Evolutionary conservation across 2,797 vertebrate genomes (phyloP).

Genomic region (Clarias fuscus): DNA sequence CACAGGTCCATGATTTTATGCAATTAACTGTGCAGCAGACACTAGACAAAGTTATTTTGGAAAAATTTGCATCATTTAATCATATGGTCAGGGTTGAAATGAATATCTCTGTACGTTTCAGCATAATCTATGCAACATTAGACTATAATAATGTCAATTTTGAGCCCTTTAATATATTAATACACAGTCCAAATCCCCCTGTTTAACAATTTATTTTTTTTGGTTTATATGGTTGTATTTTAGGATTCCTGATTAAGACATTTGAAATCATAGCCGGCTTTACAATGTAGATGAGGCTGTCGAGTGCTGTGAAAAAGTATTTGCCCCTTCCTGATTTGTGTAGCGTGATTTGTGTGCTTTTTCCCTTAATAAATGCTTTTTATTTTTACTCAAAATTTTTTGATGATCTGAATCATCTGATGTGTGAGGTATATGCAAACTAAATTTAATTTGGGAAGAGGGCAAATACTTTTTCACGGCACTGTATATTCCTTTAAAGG

Average conservation of each 20-base stretch:
- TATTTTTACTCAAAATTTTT: too few species aligned
- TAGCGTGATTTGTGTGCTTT: too few species aligned
- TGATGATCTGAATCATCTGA: too few species aligned
- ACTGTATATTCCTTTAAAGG: background rate
- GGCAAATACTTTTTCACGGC: too few species aligned
- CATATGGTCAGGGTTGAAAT: background rate
- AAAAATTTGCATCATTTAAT: background rate
- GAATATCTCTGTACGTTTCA: background rate
- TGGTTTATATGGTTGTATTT: background rate
- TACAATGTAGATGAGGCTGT: background rate
- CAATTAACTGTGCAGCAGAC: too few species aligned
- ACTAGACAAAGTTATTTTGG: background rate
- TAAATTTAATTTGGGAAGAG: too few species aligned
- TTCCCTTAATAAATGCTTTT: too few species aligned
- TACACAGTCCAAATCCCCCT: background rate
- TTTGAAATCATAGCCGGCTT: background rate
- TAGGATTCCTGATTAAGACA: background rate
- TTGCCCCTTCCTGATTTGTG: too few species aligned
- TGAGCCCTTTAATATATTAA: background rate
- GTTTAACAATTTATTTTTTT: background rate
- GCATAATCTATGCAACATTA: background rate
- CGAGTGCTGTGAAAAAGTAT: too few species aligned
- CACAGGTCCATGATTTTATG: too few species aligned
- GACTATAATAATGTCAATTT: background rate
- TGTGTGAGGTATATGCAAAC: too few species aligned